A percentile compares a stretch with the other conserved stretches of the same genome.
Conservation (phyloP, 2,888 invertebrate species). For the Coelinius sp. region DNA sequence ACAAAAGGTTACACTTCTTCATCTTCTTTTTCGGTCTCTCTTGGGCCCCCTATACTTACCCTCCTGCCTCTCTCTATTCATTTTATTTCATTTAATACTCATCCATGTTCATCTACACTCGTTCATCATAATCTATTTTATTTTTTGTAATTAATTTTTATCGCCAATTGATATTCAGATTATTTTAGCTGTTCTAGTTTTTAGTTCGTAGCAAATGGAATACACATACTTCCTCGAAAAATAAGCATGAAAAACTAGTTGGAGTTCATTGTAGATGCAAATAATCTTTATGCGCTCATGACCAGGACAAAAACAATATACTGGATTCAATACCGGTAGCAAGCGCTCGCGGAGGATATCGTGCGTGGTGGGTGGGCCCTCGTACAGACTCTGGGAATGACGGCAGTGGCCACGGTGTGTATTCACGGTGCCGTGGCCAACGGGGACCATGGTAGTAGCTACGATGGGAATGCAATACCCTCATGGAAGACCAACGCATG, state of each 20-base stretch:
- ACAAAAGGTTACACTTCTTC: conserved; percentile 53
- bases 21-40: conserved; percentile 38
- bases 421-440: conserved; percentile 46
- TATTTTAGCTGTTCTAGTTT: neutral
- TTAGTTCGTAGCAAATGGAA: neutral
- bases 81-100: neutral
- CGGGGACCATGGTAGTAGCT: conserved; percentile 48
- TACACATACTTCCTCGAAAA: neutral
- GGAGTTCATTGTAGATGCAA: conserved; percentile 57
- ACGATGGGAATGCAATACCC: conserved; percentile 65
- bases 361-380: conserved; percentile 70
- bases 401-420: conserved; percentile 47
- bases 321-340: conserved; percentile 71
- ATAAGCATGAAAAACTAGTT: neutral
- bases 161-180: neutral
- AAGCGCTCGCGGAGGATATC: conserved; percentile 60
- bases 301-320: conserved; percentile 67
- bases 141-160: neutral
- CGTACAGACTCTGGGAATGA: conserved; percentile 50
- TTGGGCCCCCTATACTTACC: conserved; percentile 11
- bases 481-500: conserved; percentile 61
- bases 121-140: neutral
- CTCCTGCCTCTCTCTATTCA: conserved; percentile 11
- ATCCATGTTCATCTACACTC: neutral
- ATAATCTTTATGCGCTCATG: conserved; percentile 65